Evolutionary conservation across 1,140 invertebrate genomes (phyloP), one percentile per base, ranked within the genome.

Genomic region (Arion vulgaris): DNA sequence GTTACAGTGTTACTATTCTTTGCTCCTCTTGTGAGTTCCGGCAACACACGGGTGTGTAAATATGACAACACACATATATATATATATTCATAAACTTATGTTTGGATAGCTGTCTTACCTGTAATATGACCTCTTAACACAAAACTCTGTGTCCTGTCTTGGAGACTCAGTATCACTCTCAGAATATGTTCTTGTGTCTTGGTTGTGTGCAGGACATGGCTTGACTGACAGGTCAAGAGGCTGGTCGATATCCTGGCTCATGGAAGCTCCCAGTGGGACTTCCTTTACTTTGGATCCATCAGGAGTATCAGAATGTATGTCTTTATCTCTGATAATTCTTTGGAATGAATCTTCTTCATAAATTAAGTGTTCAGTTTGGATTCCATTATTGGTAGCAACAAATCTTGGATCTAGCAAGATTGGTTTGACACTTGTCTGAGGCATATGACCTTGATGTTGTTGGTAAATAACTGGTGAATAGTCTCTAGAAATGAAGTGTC

Each of bases 151-250:
- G 28, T 66, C 28, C 62, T 66, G n/a, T 32, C n/a, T 66, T 4
- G 62, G 28, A 1, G 17, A 4, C 4, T 32, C 28, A 66, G 62
- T 32, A 19, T 19, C 45, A 49, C 19, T 49, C 9, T 49, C 19
- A 49, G 9, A 49, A 49, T 72, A 34, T 34, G 17, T 23, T 45
- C 41, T 53, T 2, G 34, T 38, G 7, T 78, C 76, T 19, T 39
- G 4, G 9, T 57, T 38, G 57, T 13, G 19, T 34, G 51, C 34
- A 38, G 45, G 15, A 68, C 72, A n/a, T 62, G 81, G 77, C 57
- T 89, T 85, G 66, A 83, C 82, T 51, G 87, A 87, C 26, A 90
- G 75, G 78, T 90, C 89, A 49, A 90, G 86, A 15, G 89, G 89
- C 28, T 86, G 81, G n/a, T 85, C 84, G 19, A 80, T 74, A 28